Evolutionary conservation across 2,113 vertebrate species (phyloP), one percentile per base, ranked within the genome.

Genomic region (Hippotragus niger): DNA sequence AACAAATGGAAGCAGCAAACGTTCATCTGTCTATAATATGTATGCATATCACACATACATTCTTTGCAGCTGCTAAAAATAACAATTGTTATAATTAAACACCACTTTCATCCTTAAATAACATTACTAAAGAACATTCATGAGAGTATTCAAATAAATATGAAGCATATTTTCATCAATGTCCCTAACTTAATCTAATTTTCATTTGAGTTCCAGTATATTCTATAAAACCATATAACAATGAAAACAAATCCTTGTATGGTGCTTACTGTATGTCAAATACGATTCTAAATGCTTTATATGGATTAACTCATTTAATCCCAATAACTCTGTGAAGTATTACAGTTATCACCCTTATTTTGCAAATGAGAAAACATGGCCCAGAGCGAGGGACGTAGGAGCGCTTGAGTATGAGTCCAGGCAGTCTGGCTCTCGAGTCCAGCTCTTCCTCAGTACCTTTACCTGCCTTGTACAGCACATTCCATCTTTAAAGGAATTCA

Each of bases 81-180:
- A 13, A 76, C 58, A 74, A 43, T 50, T 29, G 1, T 88, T 78
- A 53, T 43, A 76, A 71, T 94, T 67, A 90, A 94, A 60, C 0
- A 45, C 14, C 16, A 94, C 23, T 96, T 96, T 94, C 23, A 86
- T 86, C 53, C 12, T 95, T 91, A 95, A 95, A 80, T 85, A 58
- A 7, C 71, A 96, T 43, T 85, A 85, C 74, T 64, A 88, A 94
- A 25, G 40, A 94, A 58, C 52, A 87, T 62, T 86, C 55, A 81
- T 80, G 33, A 78, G 81, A 21, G 21, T 58, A 60, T 78, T 95
- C 7, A 76, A 97, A 50, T 80, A 96, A 92, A 78, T 96, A 67
- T 88, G 53, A 84, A 76, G 27, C 36, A 45, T 74, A 67, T 74
- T 93, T 86, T 88, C 50, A 83, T 52, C 82, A 19, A n/a, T 83